phyloP scores from a whole-genome alignment of 2,797 vertebrate genomes.

The Diplodus puntazzo region DNA sequence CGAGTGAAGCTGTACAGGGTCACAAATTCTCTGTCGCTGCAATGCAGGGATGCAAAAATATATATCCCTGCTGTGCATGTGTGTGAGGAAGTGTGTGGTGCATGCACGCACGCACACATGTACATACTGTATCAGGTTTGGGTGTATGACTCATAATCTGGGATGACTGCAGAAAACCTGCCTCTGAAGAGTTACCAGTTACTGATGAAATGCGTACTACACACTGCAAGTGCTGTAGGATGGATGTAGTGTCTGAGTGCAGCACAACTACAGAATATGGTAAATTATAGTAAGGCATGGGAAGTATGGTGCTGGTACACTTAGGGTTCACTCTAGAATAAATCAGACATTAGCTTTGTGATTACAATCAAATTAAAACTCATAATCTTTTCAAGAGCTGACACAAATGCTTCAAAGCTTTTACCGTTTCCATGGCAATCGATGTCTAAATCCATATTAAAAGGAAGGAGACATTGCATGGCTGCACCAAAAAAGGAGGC shows the following conservation, averaged over 20 bases:
- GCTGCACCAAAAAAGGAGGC: too few relatives aligned
- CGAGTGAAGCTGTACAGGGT: slow-evolving; percentile 30
- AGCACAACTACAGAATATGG: not conserved
- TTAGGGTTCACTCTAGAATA: slow-evolving; percentile 2
- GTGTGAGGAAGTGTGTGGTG: slow-evolving; percentile 15
- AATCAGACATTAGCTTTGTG: not conserved
- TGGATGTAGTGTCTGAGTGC: slow-evolving; percentile 10
- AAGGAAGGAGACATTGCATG: too few relatives aligned
- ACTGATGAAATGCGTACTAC: slow-evolving; percentile 44
- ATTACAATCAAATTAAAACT: not conserved
- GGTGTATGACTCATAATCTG: slow-evolving; percentile 73
- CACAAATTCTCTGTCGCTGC: slow-evolving; percentile 61
- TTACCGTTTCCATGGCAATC: too few relatives aligned
- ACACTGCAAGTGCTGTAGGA: slow-evolving; percentile 25
- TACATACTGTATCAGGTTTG: slow-evolving; percentile 56
- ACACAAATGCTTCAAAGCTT: too few relatives aligned
- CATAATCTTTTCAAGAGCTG: not conserved
- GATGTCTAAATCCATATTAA: too few relatives aligned
- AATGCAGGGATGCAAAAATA: slow-evolving; percentile 69
- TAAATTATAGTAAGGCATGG: slow-evolving; percentile 9
- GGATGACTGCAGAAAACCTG: slow-evolving; percentile 56
- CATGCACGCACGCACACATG: slow-evolving; percentile 20
- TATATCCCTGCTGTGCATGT: slow-evolving; percentile 24
- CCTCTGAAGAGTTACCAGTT: slow-evolving; percentile 48
- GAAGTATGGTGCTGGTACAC: not conserved